A percentile compares a stretch with the other conserved stretches of the same genome.
phyloP scores from a whole-genome alignment of 2,797 vertebrate genomes.

The Margarornis squamiger region DNA sequence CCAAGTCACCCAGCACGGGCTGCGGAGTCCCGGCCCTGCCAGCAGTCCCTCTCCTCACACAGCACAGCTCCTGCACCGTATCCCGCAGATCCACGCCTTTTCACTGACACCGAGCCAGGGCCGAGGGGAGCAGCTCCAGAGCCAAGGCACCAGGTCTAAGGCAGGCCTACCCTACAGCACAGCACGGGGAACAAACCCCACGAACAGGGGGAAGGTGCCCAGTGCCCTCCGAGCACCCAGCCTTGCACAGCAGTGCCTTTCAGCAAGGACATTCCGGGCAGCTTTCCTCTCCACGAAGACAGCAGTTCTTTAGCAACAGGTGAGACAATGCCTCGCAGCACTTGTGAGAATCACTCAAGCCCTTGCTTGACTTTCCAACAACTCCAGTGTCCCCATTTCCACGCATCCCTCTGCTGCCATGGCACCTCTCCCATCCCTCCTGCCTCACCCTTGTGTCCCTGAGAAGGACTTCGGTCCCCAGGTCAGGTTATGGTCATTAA shows the following conservation, averaged over 20 bases:
- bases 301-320: background rate
- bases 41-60: background rate
- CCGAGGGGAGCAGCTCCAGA: background rate
- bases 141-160: background rate
- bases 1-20: background rate
- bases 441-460: background rate
- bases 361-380: background rate
- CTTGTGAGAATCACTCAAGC: background rate
- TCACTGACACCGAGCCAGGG: background rate
- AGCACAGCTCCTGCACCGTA: rapidly evolving
- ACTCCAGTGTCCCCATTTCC: background rate
- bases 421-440: background rate
- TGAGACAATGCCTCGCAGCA: background rate
- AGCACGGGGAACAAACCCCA: background rate
- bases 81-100: background rate
- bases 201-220: background rate
- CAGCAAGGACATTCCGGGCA: background rate
- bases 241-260: background rate
- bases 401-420: background rate
- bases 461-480: background rate
- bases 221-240: background rate
- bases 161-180: background rate
- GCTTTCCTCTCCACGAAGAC: background rate
- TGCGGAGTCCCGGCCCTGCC: background rate
- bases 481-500: background rate